These are phyloP conservation scores for Ranitomeya variabilis DNA, from an alignment of 2,113 vertebrate genomes.

Conservation along the genomic window DNA sequence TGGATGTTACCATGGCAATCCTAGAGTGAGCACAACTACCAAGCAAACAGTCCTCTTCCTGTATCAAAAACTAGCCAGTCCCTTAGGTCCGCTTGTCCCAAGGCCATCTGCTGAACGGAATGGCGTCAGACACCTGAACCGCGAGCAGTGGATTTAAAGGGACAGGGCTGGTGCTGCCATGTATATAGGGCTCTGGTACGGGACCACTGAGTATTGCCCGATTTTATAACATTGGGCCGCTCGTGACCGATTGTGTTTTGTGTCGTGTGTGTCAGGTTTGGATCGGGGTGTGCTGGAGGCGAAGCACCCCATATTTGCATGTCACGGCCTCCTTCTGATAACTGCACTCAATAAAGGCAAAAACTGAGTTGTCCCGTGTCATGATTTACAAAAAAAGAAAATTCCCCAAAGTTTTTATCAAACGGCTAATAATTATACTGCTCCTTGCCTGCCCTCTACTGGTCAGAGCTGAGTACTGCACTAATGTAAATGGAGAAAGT, in stretches of 20 bases:
- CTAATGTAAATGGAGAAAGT: neutral
- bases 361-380: slow-evolving; percentile 13
- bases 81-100: neutral
- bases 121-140: too few species aligned
- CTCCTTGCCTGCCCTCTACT: neutral
- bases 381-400: neutral
- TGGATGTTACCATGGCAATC: neutral
- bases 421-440: too few species aligned
- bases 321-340: slow-evolving; percentile 44
- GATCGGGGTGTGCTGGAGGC: slow-evolving; percentile 52
- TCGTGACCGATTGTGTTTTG: neutral
- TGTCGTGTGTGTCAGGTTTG: slow-evolving; percentile 51
- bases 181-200: too few species aligned
- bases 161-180: too few species aligned
- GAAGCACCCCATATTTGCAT: slow-evolving; percentile 49
- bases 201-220: neutral
- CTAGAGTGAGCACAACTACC: neutral
- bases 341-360: slow-evolving; percentile 53
- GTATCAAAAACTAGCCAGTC: neutral
- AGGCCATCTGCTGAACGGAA: neutral
- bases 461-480: neutral
- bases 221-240: too few species aligned
- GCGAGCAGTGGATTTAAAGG: too few species aligned
- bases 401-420: too few species aligned
- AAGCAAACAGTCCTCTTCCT: neutral